Conservation (phyloP, 2,888 invertebrate genomes). For the Oeneis ivallda region DNA sequence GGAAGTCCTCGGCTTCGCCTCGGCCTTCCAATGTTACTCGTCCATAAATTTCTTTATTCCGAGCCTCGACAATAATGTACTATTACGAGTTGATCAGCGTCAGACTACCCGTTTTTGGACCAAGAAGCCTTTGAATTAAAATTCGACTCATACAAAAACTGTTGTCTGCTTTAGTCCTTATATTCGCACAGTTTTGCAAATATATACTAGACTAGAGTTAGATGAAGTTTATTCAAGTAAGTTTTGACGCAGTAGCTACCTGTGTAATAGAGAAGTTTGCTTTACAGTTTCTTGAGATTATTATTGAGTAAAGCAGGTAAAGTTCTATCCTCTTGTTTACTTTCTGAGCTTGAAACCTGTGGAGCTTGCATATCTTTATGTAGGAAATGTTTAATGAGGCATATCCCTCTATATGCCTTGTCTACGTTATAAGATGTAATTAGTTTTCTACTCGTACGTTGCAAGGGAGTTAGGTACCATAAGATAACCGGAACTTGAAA, state of each 20-base stretch:
- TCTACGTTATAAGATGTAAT: too few relatives aligned
- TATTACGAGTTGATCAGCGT: background rate
- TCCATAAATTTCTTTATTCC: too few relatives aligned
- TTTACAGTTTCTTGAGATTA: constrained; percentile 55
- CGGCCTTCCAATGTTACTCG: too few relatives aligned
- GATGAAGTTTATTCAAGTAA: constrained; percentile 60
- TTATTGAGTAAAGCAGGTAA: constrained; percentile 46
- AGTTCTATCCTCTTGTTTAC: constrained; percentile 35
- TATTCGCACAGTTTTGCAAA: constrained; percentile 61
- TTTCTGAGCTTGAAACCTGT: constrained; percentile 22
- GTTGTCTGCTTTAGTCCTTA: constrained; percentile 27
- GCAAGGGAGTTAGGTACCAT: background rate
- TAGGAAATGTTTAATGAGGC: background rate
- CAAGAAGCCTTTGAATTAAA: background rate
- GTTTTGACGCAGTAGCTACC: constrained; percentile 51
- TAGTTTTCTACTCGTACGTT: too few relatives aligned
- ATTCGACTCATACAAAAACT: background rate
- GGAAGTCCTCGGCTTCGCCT: too few relatives aligned
- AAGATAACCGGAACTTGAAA: too few relatives aligned
- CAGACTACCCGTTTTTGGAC: background rate
- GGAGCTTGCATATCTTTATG: constrained; percentile 9
- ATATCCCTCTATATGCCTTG: background rate
- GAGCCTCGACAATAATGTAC: too few relatives aligned
- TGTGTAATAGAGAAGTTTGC: constrained; percentile 65
- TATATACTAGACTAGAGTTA: constrained; percentile 61